These are phyloP conservation scores for Charanyca ferruginea DNA, from an alignment of 2,888 invertebrate species.

Conservation along the genomic window DNA sequence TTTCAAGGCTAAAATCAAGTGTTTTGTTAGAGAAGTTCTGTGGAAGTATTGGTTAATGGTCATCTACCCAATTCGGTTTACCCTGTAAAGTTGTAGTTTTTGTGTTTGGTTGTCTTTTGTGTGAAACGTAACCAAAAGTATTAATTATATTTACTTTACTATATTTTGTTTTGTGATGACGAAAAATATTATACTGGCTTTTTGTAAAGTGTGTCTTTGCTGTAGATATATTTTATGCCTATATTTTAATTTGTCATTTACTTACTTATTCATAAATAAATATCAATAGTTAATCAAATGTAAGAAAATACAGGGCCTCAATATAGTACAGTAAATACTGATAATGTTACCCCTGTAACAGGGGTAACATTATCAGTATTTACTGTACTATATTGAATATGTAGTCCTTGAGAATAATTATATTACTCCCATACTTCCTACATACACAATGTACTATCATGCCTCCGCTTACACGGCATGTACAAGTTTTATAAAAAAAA, in stretches of 20 bases:
- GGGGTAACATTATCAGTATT: slow-evolving; percentile 53
- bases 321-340: too few species aligned
- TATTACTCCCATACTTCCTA: slow-evolving; percentile 31
- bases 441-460: slow-evolving; percentile 63
- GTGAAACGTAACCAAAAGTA: slow-evolving; percentile 42
- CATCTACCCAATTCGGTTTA: too few species aligned
- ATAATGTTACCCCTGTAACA: too few species aligned
- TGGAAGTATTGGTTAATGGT: too few species aligned
- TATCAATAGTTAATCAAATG: slow-evolving; percentile 36
- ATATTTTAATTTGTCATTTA: slow-evolving; percentile 20
- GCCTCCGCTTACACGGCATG: slow-evolving; percentile 74
- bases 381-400: slow-evolving; percentile 45
- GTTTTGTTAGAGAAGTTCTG: too few species aligned
- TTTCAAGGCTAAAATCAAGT: too few species aligned
- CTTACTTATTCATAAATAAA: slow-evolving; percentile 26
- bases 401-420: slow-evolving; percentile 33
- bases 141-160: slow-evolving; percentile 26
- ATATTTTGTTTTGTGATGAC: slow-evolving; percentile 25
- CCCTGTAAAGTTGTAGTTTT: not conserved
- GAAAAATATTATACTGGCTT: slow-evolving; percentile 15
- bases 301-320: slow-evolving; percentile 35
- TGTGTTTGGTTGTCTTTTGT: slow-evolving; percentile 30
- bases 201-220: slow-evolving; percentile 14
- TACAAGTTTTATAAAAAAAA: slow-evolving; percentile 67
- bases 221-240: slow-evolving; percentile 31